Conservation (phyloP, 2,797 vertebrate species). For the Chaunax sp. region DNA sequence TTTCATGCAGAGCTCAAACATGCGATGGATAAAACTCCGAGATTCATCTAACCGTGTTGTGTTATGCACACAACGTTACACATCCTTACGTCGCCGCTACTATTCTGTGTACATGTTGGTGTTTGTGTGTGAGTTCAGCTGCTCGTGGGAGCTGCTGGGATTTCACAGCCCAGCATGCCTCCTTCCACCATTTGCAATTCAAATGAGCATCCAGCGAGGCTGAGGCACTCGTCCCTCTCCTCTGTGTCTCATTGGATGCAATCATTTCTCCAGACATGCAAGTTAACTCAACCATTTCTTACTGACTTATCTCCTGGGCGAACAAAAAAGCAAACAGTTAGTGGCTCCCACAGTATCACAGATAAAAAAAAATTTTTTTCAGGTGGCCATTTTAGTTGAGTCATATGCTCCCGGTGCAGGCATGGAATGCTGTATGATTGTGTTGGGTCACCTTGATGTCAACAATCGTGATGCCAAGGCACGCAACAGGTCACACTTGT, state of each 20-base stretch:
- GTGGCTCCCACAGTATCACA: not conserved
- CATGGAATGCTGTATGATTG: conserved; percentile 11
- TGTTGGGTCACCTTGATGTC: conserved; percentile 47
- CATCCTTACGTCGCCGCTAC: conserved; percentile 7
- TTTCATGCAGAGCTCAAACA: conserved; percentile 13
- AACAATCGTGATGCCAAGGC: conserved; percentile 19
- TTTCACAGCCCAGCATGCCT: conserved; percentile 63
- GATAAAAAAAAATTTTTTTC: conserved; percentile 11
- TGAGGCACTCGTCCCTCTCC: conserved; percentile 37
- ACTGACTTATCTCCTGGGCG: conserved; percentile 14
- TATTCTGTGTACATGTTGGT: conserved; percentile 43
- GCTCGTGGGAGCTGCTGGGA: conserved; percentile 57
- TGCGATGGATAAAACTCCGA: not conserved
- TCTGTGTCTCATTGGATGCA: conserved; percentile 51
- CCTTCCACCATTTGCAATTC: conserved; percentile 76
- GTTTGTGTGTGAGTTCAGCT: conserved; percentile 52
- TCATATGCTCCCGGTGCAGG: conserved; percentile 1
- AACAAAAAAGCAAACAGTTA: conserved; percentile 6
- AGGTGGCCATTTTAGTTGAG: conserved; percentile 3
- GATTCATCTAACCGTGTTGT: conserved; percentile 1
- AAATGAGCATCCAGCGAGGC: conserved; percentile 67
- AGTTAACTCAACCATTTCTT: conserved; percentile 51
- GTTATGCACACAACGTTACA: conserved; percentile 7
- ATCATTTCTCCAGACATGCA: conserved; percentile 38
- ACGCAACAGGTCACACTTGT: conserved; percentile 25